Conservation (phyloP, 2,113 vertebrate species). For the Camelus bactrianus region DNA sequence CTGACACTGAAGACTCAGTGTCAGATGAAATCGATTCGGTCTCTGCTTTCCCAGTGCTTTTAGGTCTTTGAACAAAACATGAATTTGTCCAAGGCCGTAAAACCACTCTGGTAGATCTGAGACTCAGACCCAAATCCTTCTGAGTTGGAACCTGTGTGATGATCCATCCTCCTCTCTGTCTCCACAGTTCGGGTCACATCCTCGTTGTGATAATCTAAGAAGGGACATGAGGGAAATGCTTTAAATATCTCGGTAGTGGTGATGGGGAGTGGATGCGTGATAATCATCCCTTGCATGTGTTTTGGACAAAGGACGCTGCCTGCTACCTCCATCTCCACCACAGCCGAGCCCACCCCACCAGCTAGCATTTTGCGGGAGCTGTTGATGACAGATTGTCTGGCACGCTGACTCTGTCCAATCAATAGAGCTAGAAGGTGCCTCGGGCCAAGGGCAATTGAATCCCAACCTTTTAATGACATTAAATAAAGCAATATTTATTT, state of each 20-base stretch:
- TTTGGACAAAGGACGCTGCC: slow-evolving; percentile 17
- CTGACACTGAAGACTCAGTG: neutral
- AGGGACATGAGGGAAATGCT: neutral
- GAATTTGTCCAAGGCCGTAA: slow-evolving; percentile 52
- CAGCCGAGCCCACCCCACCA: slow-evolving; percentile 75
- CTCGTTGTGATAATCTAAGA: neutral
- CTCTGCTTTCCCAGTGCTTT: neutral
- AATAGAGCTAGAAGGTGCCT: slow-evolving; percentile 84
- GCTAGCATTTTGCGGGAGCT: slow-evolving; percentile 85
- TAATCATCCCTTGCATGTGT: neutral
- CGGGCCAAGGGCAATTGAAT: slow-evolving; percentile 85
- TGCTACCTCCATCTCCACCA: slow-evolving; percentile 72
- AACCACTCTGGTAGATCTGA: slow-evolving; percentile 6
- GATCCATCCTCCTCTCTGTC: neutral
- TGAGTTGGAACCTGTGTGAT: slow-evolving; percentile 5
- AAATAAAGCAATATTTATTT: slow-evolving; percentile 89
- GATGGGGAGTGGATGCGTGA: neutral
- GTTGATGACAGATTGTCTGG: slow-evolving; percentile 87
- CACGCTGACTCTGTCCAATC: slow-evolving; percentile 86
- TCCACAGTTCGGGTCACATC: neutral
- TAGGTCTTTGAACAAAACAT: slow-evolving; percentile 38
- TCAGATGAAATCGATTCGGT: neutral
- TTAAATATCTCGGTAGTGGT: neutral
- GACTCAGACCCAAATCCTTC: slow-evolving; percentile 29
- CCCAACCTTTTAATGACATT: slow-evolving; percentile 85